These are phyloP conservation scores for Microtus agrestis DNA, from an alignment of 2,797 vertebrate genomes.

Conservation along the genomic window DNA sequence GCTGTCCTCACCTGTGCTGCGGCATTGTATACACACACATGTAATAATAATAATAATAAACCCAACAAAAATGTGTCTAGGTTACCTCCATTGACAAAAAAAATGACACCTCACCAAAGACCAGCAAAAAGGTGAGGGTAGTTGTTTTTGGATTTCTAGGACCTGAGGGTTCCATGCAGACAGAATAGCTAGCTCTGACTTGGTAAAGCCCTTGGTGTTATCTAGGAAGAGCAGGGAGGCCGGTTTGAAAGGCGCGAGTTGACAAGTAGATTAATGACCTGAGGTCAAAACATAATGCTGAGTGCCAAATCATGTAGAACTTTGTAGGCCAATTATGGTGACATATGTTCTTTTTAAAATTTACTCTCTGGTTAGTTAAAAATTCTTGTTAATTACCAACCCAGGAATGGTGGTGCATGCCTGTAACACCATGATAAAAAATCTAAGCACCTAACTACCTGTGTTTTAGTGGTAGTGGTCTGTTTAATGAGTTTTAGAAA, in stretches of 20 bases:
- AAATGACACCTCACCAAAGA: background rate
- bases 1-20: background rate
- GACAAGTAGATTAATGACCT: background rate
- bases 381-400: background rate
- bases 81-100: background rate
- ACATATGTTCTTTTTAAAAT: background rate
- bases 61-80: background rate
- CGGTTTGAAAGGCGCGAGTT: background rate
- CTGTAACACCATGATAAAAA: background rate
- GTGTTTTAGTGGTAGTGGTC: background rate
- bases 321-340: background rate
- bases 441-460: background rate
- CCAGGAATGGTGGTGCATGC: background rate
- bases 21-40: background rate
- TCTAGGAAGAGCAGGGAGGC: background rate
- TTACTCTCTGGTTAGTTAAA: background rate
- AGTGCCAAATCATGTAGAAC: background rate
- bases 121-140: background rate
- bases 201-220: background rate
- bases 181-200: background rate
- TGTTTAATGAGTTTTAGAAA: slow-evolving; percentile 12
- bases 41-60: too few relatives aligned
- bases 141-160: background rate
- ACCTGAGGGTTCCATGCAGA: background rate
- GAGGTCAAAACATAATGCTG: background rate